phyloP scores from a whole-genome alignment of 2,797 vertebrate species.

The Molothrus ater region DNA sequence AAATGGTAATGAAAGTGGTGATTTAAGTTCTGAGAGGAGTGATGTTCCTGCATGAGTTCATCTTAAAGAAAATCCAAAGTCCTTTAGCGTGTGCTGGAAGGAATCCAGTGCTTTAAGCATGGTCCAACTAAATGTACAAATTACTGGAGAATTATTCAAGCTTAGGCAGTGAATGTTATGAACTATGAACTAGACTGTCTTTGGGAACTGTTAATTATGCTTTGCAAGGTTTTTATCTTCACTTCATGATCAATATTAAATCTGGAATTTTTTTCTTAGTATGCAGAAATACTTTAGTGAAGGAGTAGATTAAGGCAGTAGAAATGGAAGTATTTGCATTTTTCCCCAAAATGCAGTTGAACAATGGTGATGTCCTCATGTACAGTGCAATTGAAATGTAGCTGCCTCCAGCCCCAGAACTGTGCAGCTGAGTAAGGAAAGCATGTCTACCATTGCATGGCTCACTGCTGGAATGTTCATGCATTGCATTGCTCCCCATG shows the following conservation, averaged over 20 bases:
- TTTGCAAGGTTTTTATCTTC: constrained; percentile 8
- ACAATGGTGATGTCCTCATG: background rate
- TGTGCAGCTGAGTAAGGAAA: background rate
- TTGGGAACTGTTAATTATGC: background rate
- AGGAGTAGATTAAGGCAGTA: background rate
- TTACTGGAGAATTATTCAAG: background rate
- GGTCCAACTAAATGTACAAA: background rate
- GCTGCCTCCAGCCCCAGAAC: background rate
- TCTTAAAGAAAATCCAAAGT: background rate
- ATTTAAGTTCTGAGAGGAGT: background rate
- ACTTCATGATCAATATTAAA: background rate
- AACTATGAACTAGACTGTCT: background rate
- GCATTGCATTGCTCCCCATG: background rate
- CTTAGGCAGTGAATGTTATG: background rate
- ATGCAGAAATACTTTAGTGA: background rate
- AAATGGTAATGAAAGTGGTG: background rate
- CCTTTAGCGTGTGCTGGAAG: background rate
- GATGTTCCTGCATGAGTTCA: background rate
- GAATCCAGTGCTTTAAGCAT: constrained; percentile 10
- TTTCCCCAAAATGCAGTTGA: background rate
- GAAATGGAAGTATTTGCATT: background rate
- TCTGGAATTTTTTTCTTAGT: background rate
- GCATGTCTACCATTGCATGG: constrained; percentile 29
- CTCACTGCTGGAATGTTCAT: background rate
- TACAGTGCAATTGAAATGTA: fast-evolving